Evolutionary conservation across 1,140 invertebrate species (phyloP), one percentile per base, ranked within the genome.

Genomic region (Neodiprion virginianus): DNA sequence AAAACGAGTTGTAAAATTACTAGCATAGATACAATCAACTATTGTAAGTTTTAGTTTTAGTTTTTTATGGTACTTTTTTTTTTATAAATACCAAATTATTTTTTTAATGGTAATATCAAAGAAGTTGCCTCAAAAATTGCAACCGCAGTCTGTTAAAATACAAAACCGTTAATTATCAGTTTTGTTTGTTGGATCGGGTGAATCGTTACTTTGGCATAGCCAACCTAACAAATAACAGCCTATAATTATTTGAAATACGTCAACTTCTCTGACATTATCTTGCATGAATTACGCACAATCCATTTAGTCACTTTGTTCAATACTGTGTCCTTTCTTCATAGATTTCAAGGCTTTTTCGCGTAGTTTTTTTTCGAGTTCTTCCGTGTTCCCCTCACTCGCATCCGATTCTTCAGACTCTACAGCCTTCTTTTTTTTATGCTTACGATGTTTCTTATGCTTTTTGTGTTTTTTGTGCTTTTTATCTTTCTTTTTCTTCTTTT

Each of bases 281-380:
- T 17, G 66, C 67, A 68, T 72, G 73, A 50, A 72, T 76, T 75
- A 79, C 65, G 66, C 48, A 73, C 40, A 81, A 77, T 79, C 75
- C 74, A 69, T 68, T 87, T 80, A 89, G 78, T 89, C 87, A 78
- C 88, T 88, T 79, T 82, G 78, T 75, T 89, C 87, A 69, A 84
- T 85, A 76, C 88, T 89, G 72, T 88, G 86, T 69, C 87, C 87
- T 66, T 88, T 90, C 84, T 93, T 93, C 92, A 94, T 93, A 0
- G 92, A 93, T 80, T 92, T 92, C 7, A 97, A 88, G 49, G 96
- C 96, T 79, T 95, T 93, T 85, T 97, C 95, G n/a, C 96, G 90
- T 76, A 97, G 89, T 86, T 95, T 95, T 82, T 94, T 95, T 83
- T 97, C 96, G 72, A 95, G 88, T 88, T 96, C 95, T 81, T 97